phyloP scores from a whole-genome alignment of 2,888 invertebrate genomes.

The Morinoia aosen region DNA sequence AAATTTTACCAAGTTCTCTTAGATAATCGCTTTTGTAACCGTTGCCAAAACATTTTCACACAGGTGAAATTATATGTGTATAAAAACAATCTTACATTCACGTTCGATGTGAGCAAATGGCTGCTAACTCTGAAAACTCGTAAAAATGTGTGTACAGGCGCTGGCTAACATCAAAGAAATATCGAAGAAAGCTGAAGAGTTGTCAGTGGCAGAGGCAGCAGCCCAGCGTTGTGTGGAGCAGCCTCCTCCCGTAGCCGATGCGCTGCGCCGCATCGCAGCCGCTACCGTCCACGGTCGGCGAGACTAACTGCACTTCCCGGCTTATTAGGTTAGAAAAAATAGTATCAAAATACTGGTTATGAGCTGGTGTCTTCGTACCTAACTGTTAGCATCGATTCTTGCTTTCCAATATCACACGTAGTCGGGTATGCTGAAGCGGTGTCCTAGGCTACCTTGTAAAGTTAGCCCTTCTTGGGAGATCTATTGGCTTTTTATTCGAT shows the following conservation, averaged over 20 bases:
- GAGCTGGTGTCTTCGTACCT: neutral
- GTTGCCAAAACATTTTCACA: no score
- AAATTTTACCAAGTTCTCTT: no score
- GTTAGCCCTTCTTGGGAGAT: no score
- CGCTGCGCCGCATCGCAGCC: neutral
- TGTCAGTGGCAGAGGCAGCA: neutral
- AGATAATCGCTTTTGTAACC: no score
- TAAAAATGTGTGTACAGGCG: neutral
- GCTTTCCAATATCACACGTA: neutral
- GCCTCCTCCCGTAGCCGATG: neutral
- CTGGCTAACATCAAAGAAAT: neutral
- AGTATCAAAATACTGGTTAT: neutral
- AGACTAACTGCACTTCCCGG: neutral
- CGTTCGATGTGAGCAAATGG: no score
- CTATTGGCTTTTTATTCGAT: neutral
- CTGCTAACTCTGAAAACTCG: no score
- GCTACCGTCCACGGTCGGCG: neutral
- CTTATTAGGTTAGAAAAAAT: neutral
- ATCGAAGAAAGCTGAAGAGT: neutral
- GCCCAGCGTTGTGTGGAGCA: neutral
- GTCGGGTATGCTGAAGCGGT: neutral
- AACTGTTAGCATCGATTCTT: neutral
- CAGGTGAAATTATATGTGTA: no score
- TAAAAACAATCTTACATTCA: no score
- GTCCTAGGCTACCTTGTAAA: no score